Conservation (phyloP, 2,888 invertebrate species). For the Sepiola atlantica region DNA sequence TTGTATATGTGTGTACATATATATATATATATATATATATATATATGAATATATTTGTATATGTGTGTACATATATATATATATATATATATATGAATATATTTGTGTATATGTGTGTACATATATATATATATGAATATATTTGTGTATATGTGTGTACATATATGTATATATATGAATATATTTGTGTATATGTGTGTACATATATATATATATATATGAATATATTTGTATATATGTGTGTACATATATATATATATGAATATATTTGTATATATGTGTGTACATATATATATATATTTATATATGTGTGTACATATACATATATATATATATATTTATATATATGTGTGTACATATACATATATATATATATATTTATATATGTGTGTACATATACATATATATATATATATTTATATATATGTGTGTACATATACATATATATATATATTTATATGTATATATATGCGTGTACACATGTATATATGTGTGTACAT, state of each 20-base stretch:
- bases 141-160: not conserved
- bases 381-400: not conserved
- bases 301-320: not conserved
- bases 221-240: not conserved
- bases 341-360: not conserved
- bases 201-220: not conserved
- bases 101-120: not conserved
- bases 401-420: not conserved
- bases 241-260: not conserved
- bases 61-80: not conserved
- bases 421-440: not conserved
- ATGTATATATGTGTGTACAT: not conserved
- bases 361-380: not conserved
- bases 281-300: not conserved
- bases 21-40: slow-evolving; percentile 17
- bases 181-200: not conserved
- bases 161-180: not conserved
- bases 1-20: not conserved
- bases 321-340: not conserved
- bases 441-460: not conserved
- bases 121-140: not conserved
- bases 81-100: not conserved
- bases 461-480: not conserved
- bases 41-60: not conserved
- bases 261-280: not conserved